Conservation (phyloP, 2,797 vertebrate species). For the Lepus townsendii region DNA sequence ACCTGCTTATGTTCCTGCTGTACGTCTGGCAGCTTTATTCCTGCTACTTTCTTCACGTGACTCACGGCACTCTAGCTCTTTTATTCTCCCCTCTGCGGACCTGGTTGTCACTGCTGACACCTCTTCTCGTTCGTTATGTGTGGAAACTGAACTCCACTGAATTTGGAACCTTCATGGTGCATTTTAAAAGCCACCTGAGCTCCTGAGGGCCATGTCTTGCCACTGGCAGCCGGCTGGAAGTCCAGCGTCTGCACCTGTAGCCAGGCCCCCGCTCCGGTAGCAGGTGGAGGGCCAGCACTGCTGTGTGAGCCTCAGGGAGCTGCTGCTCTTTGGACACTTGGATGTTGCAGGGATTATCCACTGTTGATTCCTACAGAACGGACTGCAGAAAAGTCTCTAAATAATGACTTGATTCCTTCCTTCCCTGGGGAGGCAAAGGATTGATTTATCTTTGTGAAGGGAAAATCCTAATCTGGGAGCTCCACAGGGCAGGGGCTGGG, state of each 20-base stretch:
- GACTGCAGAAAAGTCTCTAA: conserved; percentile 57
- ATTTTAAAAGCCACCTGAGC: conserved; percentile 88
- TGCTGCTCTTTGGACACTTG: background rate
- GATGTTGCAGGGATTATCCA: conserved; percentile 21
- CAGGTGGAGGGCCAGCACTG: conserved; percentile 22
- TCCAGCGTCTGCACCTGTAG: background rate
- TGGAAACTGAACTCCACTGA: conserved; percentile 91
- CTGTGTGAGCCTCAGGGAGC: background rate
- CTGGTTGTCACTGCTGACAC: conserved; percentile 92
- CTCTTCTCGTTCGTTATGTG: conserved; percentile 91
- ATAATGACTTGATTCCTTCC: conserved; percentile 63
- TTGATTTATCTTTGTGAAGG: conserved; percentile 58
- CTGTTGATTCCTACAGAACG: conserved; percentile 63
- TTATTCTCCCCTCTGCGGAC: conserved; percentile 95
- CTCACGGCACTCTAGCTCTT: conserved; percentile 94
- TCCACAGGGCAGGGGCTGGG: background rate
- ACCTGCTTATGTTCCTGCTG: conserved; percentile 92
- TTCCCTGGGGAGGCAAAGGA: conserved; percentile 52
- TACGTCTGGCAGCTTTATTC: conserved; percentile 95
- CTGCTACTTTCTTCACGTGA: conserved; percentile 93
- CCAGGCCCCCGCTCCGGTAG: background rate
- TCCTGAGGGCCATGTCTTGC: conserved; percentile 75
- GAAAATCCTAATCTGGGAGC: conserved; percentile 2
- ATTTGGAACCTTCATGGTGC: conserved; percentile 86
- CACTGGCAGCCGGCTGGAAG: background rate